phyloP scores from a whole-genome alignment of 2,888 invertebrate species.

The Diplolepis rosae region DNA sequence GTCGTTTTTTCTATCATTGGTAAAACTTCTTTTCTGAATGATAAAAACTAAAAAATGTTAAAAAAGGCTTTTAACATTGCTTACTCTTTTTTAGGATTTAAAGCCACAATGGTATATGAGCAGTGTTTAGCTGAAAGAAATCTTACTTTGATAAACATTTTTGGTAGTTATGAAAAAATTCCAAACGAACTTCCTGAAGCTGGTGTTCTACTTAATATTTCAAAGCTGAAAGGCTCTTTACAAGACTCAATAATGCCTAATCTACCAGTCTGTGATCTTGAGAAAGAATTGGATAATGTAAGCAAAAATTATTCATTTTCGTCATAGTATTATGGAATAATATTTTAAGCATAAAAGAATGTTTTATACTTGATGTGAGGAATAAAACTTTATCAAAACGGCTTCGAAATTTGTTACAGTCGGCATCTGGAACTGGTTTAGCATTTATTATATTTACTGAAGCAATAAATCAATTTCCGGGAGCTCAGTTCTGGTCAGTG shows the following conservation, averaged over 20 bases:
- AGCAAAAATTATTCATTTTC: constrained; percentile 70
- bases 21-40: constrained; percentile 52
- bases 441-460: constrained; percentile 99
- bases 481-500: constrained; percentile 96
- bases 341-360: too few species aligned
- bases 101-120: constrained; percentile 89
- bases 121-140: constrained; percentile 82
- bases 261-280: constrained; percentile 86
- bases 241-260: constrained; percentile 79
- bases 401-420: constrained; percentile 76
- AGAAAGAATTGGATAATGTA: constrained; percentile 92
- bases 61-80: too few species aligned
- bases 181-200: constrained; percentile 76
- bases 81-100: too few species aligned
- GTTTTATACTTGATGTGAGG: not conserved
- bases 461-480: constrained; percentile 97
- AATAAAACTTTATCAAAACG: not conserved
- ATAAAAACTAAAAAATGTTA: not conserved
- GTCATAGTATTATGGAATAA: not conserved
- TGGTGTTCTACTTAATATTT: constrained; percentile 76
- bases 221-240: constrained; percentile 76
- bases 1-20: constrained; percentile 97
- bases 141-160: constrained; percentile 77
- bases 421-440: constrained; percentile 95
- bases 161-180: constrained; percentile 76